These are phyloP conservation scores for Cavia aperea DNA, from an alignment of 2,113 vertebrate species.

Conservation along the genomic window DNA sequence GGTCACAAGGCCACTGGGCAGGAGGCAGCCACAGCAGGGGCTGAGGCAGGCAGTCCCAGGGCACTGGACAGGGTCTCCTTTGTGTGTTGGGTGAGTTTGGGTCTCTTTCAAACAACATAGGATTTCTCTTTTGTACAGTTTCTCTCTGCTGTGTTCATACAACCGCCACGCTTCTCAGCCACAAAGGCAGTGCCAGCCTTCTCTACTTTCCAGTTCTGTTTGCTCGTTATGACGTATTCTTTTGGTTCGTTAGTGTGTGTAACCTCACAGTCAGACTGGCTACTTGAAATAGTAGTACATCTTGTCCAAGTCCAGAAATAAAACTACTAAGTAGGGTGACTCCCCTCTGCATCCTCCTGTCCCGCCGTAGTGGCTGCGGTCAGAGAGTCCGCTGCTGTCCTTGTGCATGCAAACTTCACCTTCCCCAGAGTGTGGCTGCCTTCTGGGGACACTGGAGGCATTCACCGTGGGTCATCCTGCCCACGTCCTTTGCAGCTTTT, in stretches of 20 bases:
- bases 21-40: background rate
- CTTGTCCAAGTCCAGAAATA: slow-evolving; percentile 52
- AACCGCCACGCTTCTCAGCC: fast-evolving
- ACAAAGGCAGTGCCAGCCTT: background rate
- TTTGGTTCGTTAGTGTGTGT: slow-evolving; percentile 2
- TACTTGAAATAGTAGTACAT: slow-evolving; percentile 48
- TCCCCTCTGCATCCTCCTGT: background rate
- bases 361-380: slow-evolving; percentile 22
- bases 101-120: background rate
- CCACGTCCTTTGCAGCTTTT: slow-evolving; percentile 62
- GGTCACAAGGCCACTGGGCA: fast-evolving
- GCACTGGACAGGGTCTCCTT: background rate
- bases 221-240: background rate
- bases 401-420: slow-evolving; percentile 46
- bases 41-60: background rate
- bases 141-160: fast-evolving
- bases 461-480: slow-evolving; percentile 64
- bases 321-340: background rate
- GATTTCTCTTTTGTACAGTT: fast-evolving
- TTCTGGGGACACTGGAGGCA: slow-evolving; percentile 73
- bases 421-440: slow-evolving; percentile 53
- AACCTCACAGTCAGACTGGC: slow-evolving; percentile 33
- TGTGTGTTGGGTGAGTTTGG: background rate
- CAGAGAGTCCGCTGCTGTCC: slow-evolving; percentile 42
- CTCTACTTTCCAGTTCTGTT: background rate